Conservation (phyloP, 2,113 vertebrate species). For the Ammodytes marinus region DNA sequence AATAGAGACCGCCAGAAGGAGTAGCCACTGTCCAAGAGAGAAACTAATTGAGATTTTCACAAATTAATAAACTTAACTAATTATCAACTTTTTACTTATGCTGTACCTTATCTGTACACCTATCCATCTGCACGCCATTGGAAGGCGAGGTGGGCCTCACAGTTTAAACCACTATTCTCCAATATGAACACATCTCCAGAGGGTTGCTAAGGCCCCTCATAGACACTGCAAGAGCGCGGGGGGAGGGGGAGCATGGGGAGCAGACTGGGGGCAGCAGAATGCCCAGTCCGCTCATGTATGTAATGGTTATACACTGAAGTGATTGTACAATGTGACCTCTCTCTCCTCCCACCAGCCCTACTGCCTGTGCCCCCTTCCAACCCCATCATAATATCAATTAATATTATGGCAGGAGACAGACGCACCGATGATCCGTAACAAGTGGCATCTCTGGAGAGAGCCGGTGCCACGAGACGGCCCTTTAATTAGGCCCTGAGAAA, state of each 20-base stretch:
- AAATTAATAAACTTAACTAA: too few species aligned
- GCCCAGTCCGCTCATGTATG: conserved; percentile 73
- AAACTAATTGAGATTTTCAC: too few species aligned
- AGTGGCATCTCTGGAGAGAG: conserved; percentile 78
- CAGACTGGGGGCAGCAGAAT: conserved; percentile 59
- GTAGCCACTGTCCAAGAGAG: too few species aligned
- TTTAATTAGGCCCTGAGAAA: conserved; percentile 82
- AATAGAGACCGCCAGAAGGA: too few species aligned
- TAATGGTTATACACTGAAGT: conserved; percentile 75
- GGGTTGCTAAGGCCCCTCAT: conserved; percentile 3
- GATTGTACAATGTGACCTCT: conserved; percentile 68
- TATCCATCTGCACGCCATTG: too few species aligned
- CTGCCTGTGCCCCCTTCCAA: conserved; percentile 48
- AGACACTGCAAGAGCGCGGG: conserved; percentile 17
- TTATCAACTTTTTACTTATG: too few species aligned
- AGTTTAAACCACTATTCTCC: background rate
- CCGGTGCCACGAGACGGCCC: conserved; percentile 62
- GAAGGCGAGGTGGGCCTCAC: background rate
- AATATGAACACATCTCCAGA: conserved; percentile 1
- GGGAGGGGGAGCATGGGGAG: conserved; percentile 28
- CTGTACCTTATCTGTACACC: too few species aligned
- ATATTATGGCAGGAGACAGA: conserved; percentile 82
- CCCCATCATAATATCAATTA: conserved; percentile 83
- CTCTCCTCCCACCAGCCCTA: conserved; percentile 10
- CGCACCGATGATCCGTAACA: conserved; percentile 78